phyloP scores from a whole-genome alignment of 2,888 invertebrate genomes.

The Diarsia mendica region DNA sequence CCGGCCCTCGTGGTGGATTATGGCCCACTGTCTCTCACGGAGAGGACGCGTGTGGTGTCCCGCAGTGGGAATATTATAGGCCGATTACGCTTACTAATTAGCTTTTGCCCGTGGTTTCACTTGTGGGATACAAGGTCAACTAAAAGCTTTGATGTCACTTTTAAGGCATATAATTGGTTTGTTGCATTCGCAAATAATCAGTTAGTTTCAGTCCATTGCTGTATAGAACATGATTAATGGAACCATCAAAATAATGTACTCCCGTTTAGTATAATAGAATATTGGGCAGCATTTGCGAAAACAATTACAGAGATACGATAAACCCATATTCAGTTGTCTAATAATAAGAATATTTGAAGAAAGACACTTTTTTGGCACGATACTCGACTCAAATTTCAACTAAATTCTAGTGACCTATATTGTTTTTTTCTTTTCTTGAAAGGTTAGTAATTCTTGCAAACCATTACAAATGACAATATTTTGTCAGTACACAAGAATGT shows the following conservation, averaged over 20 bases:
- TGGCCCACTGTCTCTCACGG: neutral
- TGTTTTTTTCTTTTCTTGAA: conserved; percentile 3
- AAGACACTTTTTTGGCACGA: neutral
- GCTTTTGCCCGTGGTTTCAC: neutral
- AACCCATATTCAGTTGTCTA: neutral
- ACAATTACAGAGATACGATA: neutral
- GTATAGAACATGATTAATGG: too few species aligned
- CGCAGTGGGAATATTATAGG: neutral
- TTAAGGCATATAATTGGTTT: neutral
- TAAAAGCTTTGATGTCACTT: neutral
- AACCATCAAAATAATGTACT: neutral
- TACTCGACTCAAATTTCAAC: neutral
- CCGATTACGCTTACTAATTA: neutral
- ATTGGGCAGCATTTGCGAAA: neutral
- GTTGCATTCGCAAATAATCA: neutral
- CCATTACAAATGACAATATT: conserved; percentile 14
- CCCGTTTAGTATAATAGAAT: neutral
- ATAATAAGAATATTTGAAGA: neutral
- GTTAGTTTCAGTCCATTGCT: neutral
- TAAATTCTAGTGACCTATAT: conserved; percentile 21
- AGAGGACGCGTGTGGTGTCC: neutral
- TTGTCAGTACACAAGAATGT: conserved; percentile 16
- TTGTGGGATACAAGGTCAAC: neutral
- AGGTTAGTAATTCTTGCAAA: neutral
- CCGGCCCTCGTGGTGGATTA: neutral